These are phyloP conservation scores for Hipposideros armiger DNA, from an alignment of 2,113 vertebrate genomes.

Conservation along the genomic window DNA sequence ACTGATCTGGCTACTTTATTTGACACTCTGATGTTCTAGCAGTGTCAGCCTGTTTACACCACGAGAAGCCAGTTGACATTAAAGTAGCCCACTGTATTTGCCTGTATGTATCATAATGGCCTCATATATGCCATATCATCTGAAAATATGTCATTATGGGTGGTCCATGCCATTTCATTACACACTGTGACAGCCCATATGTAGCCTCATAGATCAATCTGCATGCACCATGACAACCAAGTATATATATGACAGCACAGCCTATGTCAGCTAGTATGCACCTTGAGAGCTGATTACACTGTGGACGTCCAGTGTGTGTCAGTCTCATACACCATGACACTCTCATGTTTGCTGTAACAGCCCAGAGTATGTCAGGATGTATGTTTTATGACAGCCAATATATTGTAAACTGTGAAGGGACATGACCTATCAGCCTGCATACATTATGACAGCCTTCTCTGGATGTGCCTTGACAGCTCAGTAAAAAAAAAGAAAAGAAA, in stretches of 20 bases:
- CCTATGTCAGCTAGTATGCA: neutral
- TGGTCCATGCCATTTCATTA: neutral
- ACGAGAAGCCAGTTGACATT: neutral
- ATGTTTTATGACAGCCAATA: neutral
- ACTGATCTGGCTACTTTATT: neutral
- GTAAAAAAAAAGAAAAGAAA: neutral
- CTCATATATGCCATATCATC: neutral
- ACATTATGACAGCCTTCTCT: neutral
- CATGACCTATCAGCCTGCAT: neutral
- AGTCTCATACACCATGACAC: neutral
- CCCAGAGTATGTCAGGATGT: neutral
- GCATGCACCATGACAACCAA: neutral
- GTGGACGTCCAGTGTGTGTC: neutral
- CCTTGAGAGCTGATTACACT: neutral
- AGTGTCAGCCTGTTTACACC: neutral
- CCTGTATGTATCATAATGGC: neutral
- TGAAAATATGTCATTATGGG: neutral
- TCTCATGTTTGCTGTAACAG: neutral
- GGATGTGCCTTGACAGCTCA: neutral
- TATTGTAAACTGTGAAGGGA: neutral
- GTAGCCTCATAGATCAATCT: neutral
- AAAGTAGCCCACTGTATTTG: neutral
- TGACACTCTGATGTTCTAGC: neutral
- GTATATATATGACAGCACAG: neutral
- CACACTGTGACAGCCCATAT: neutral